These are phyloP conservation scores for Apostichopus leukothele DNA, from an alignment of 53 echinoderm and acorn worm genomes.

Conservation along the genomic window DNA sequence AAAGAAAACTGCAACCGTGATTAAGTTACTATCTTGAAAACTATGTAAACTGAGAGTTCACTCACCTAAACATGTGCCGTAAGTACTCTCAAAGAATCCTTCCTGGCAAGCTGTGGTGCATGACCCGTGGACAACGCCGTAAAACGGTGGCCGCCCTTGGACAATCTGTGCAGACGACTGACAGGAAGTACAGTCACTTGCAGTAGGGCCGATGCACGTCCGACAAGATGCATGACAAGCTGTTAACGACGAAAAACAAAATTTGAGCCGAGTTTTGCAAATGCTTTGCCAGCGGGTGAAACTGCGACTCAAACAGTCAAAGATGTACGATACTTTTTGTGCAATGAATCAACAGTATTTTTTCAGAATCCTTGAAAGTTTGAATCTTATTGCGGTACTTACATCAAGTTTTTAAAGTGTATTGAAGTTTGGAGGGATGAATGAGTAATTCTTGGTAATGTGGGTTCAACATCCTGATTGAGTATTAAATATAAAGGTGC, in stretches of 20 bases:
- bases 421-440: no score
- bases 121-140: constrained; percentile 66
- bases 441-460: no score
- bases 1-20: no score
- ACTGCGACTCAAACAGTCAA: no score
- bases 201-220: constrained; percentile 72
- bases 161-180: constrained; percentile 68
- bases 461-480: no score
- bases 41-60: background rate
- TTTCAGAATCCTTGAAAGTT: background rate
- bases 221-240: constrained; percentile 84
- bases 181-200: constrained; percentile 77
- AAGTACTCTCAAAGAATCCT: constrained; percentile 73
- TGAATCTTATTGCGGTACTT: background rate
- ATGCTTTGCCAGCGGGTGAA: no score
- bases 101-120: constrained; percentile 70
- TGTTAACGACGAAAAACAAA: constrained; percentile 23
- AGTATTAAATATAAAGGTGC: no score
- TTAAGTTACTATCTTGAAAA: no score
- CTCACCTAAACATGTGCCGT: constrained; percentile 87
- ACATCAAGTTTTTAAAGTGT: no score
- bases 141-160: constrained; percentile 82
- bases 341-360: background rate
- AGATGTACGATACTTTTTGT: no score
- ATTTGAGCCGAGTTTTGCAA: no score